Evolutionary conservation across 2,113 vertebrate genomes (phyloP).

Genomic region (Lepus timidus): DNA sequence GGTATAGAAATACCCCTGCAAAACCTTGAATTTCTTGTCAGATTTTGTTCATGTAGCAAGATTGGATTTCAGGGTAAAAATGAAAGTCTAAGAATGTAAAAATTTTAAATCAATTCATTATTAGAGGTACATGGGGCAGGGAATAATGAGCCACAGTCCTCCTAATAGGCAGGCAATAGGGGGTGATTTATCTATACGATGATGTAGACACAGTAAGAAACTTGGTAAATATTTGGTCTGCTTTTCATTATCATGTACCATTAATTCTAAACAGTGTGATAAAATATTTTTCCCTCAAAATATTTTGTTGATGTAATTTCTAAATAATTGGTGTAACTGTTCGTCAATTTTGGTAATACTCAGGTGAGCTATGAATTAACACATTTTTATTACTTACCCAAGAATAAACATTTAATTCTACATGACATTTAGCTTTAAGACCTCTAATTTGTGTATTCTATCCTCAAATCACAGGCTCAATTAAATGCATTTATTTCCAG

Average conservation of each 20-base stretch:
- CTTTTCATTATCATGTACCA: background rate
- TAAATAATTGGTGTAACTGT: background rate
- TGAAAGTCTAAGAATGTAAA: slow-evolving; percentile 3
- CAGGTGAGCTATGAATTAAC: background rate
- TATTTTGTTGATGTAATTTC: background rate
- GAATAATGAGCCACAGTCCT: background rate
- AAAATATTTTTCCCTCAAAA: background rate
- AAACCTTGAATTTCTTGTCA: slow-evolving; percentile 37
- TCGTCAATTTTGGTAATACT: slow-evolving; percentile 6
- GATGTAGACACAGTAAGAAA: slow-evolving; percentile 26
- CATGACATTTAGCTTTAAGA: background rate
- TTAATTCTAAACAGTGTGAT: slow-evolving; percentile 34
- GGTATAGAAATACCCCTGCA: background rate
- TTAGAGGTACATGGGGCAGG: background rate
- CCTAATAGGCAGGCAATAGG: background rate
- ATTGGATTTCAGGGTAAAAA: background rate
- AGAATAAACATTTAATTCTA: slow-evolving; percentile 26
- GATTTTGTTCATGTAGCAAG: background rate
- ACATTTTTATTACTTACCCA: background rate
- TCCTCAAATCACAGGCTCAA: background rate
- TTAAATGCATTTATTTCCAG: slow-evolving; percentile 12
- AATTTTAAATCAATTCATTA: background rate
- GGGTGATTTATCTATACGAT: background rate
- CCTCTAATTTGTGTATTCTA: background rate
- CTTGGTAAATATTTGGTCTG: background rate